Conservation (phyloP, 2,888 invertebrate genomes). For the Allacma fusca region DNA sequence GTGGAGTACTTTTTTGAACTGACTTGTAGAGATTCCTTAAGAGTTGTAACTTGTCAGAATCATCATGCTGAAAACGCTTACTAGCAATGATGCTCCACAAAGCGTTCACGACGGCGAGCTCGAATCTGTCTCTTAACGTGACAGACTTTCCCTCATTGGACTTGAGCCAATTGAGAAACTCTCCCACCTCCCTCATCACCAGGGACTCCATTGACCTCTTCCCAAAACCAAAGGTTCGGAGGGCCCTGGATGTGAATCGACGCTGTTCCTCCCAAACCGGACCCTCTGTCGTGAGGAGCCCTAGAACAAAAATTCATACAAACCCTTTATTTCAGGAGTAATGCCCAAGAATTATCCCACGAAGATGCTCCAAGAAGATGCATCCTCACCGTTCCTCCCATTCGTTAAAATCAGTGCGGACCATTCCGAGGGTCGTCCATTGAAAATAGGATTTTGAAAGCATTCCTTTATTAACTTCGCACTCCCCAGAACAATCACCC, state of each 20-base stretch:
- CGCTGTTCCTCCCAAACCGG: slow-evolving; percentile 37
- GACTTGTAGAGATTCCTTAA: slow-evolving; percentile 36
- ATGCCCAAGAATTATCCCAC: too few relatives aligned
- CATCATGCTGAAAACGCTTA: slow-evolving; percentile 34
- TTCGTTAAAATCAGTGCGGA: slow-evolving; percentile 35
- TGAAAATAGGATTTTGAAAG: slow-evolving; percentile 39
- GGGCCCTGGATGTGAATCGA: slow-evolving; percentile 18
- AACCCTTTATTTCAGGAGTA: too few relatives aligned
- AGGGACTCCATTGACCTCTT: neutral
- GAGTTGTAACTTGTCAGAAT: slow-evolving; percentile 35
- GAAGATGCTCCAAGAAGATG: too few relatives aligned
- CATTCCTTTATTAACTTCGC: slow-evolving; percentile 34
- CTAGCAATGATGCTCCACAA: slow-evolving; percentile 25
- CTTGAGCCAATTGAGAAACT: neutral
- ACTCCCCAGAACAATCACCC: slow-evolving; percentile 37
- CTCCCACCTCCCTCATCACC: slow-evolving; percentile 29
- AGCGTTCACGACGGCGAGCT: slow-evolving; percentile 30
- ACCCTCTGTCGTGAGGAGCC: slow-evolving; percentile 37
- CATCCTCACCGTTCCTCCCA: slow-evolving; percentile 41
- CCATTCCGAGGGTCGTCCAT: slow-evolving; percentile 38
- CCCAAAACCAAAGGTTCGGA: slow-evolving; percentile 27
- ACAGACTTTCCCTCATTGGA: neutral
- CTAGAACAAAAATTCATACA: slow-evolving; percentile 1
- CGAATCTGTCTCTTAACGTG: slow-evolving; percentile 26
- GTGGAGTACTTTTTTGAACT: too few relatives aligned